Base-by-base conservation (phyloP, 2,797 vertebrate genomes). In the Syndactyla subalaris region DNA sequence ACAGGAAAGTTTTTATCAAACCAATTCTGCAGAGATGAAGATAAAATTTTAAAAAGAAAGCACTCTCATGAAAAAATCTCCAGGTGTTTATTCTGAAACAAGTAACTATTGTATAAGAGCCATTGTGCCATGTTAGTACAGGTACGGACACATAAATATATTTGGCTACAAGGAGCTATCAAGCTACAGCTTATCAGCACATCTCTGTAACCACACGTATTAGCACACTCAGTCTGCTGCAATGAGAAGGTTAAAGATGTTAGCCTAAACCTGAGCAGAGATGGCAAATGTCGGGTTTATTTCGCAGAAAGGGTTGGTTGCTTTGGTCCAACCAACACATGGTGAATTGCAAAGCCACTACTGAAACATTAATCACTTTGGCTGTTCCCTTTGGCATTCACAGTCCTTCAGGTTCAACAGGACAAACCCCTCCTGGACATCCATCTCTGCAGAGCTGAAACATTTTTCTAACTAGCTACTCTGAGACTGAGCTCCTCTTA, bases 11-110 rank as follows among this genome's bases (percentile, higher is more conserved):
- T 93, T 91, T 94, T 96, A 94, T 88, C 94, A 95, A 81, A 55
- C 73, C 68, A 73, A 48, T 88, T 78, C 79, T 72, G 21, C 62
- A 54, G 70, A 84, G 70, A 66, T 66, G 67, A 90, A 84, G 89
- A 96, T 94, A 95, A 91, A 86, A 77, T 36, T 88, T 85, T 65
- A 55, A 88, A 92, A 93, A 85, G 65, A 88, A 95, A 94, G 62
- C 65, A 75, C 85, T 81, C 82, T 14, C 43, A 41, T 62, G 43
- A 88, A 88, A 91, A 91, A 88, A 66, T 22, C 54, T 78, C 62
- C 71, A 68, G 3, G 16, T 90, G 88, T 95, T 97, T 92, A 89
- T 88, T 86, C 79, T 90, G 90, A 86, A 91, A 92, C 82, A 92
- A 81, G 85, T 72, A 68, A 58, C 93, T 85, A 76, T 75, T 95